These are phyloP conservation scores for Ferrisia virgata DNA, from an alignment of 2,888 invertebrate species.

Conservation along the genomic window DNA sequence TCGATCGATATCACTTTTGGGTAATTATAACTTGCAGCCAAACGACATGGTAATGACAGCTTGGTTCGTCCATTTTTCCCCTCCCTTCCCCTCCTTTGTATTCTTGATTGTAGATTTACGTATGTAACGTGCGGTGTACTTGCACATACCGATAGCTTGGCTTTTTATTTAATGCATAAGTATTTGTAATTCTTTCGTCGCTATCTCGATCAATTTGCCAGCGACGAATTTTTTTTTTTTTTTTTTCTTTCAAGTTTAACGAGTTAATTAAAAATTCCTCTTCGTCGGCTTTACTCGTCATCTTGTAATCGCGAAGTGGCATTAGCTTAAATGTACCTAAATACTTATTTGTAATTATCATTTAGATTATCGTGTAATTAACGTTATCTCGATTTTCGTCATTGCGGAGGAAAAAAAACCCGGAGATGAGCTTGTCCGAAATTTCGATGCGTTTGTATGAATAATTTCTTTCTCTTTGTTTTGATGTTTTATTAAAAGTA, in stretches of 20 bases:
- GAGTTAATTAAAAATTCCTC: conserved; percentile 16
- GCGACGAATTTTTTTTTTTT: background rate
- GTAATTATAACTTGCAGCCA: background rate
- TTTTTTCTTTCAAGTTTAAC: too few species aligned
- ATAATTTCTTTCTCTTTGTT: too few species aligned
- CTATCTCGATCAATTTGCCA: conserved; percentile 10
- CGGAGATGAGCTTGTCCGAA: too few species aligned
- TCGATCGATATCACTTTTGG: background rate
- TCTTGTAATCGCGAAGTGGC: background rate
- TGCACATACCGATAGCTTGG: background rate
- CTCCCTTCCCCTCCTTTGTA: background rate
- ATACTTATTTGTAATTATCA: background rate
- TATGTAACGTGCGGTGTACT: background rate
- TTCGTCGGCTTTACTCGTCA: background rate
- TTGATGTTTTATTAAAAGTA: too few species aligned
- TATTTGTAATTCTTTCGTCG: background rate
- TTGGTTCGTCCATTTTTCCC: too few species aligned
- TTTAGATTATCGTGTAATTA: background rate
- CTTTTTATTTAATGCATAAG: background rate
- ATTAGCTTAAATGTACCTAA: background rate
- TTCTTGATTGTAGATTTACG: background rate
- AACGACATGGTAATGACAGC: background rate
- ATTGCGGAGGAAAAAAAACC: background rate
- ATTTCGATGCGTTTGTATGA: too few species aligned
- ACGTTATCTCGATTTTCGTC: background rate